phyloP scores from a whole-genome alignment of 2,797 vertebrate genomes.

The Peromyscus eremicus region DNA sequence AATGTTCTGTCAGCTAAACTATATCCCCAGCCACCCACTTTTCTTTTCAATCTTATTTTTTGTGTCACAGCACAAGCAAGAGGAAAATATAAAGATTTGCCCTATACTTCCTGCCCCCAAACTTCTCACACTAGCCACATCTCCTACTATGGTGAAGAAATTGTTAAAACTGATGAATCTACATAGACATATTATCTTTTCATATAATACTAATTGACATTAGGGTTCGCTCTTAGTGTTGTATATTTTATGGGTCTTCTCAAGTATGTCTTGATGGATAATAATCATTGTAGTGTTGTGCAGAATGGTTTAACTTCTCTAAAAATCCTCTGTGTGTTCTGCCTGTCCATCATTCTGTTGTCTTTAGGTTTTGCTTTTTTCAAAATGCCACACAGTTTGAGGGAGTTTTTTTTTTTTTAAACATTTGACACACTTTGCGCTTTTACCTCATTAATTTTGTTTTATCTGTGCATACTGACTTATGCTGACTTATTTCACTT shows the following conservation, averaged over 20 bases:
- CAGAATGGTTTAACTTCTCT: neutral
- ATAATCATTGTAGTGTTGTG: neutral
- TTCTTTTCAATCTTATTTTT: neutral
- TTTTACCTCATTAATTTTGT: constrained; percentile 32
- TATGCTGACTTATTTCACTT: constrained; percentile 31
- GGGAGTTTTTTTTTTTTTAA: neutral
- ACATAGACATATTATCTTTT: neutral
- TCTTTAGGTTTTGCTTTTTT: constrained; percentile 3
- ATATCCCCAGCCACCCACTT: neutral
- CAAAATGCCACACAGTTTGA: neutral
- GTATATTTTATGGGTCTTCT: neutral
- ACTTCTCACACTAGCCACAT: neutral
- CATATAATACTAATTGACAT: neutral
- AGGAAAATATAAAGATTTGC: neutral
- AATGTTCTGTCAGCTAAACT: neutral
- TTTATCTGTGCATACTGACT: constrained; percentile 5
- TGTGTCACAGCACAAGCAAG: neutral
- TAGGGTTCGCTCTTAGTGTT: neutral
- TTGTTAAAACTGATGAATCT: neutral
- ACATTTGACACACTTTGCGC: neutral
- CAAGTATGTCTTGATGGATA: neutral
- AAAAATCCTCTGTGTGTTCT: neutral
- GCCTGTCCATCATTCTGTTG: neutral
- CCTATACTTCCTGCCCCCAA: rapidly evolving
- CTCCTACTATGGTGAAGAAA: rapidly evolving